Evolutionary conservation across 2,888 invertebrate genomes (phyloP), one percentile per base, ranked within the genome.

Genomic region (Laspeyria flexula): DNA sequence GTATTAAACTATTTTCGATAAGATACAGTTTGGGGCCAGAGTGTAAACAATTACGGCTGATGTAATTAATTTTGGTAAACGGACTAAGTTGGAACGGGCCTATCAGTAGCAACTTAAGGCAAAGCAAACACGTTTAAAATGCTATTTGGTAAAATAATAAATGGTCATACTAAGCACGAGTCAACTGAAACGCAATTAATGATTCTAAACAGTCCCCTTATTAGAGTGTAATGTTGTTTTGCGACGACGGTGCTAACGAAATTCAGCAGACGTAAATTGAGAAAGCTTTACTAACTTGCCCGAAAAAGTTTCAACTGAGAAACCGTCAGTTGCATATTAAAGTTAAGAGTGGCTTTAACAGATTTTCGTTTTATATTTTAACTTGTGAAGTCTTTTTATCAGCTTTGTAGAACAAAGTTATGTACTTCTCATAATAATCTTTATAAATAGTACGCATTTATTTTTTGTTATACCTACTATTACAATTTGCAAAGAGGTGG

Each of bases 171-270:
- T 78, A 71, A 81, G 75, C 73, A 73, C 70, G 68, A 62, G 67
- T 60, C 65, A 57, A 65, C 76, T 76, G 60, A 75, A 79, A 76
- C 70, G 73, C 81, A 81, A 86, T 86, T 86, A 85, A 85, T 81
- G 76, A 75, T 79, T 77, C 77, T 82, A 79, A 85, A 79, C 76
- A 79, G 72, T 75, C 75, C 49, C 69, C 79, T 71, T 82, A 83
- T 84, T 81, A 76, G 62, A 73, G 73, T 74, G 75, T 81, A 76
- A 82, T 79, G 75, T 79, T 75, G 74, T 74, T 82, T 75, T 72
- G 73, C 68, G 71, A 75, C 68, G 71, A 75, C 71, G 70, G 64
- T 68, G 71, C 70, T 75, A 79, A 79, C 76, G 74, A 81, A 81
- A 68, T 66, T 77, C 73, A 73, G 75, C 74, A 76, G 74, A 79